A percentile compares a stretch with the other conserved stretches of the same genome.
Evolutionary conservation across 2,888 invertebrate species (phyloP).

Genomic region (Rotaria magnacalcarata): DNA sequence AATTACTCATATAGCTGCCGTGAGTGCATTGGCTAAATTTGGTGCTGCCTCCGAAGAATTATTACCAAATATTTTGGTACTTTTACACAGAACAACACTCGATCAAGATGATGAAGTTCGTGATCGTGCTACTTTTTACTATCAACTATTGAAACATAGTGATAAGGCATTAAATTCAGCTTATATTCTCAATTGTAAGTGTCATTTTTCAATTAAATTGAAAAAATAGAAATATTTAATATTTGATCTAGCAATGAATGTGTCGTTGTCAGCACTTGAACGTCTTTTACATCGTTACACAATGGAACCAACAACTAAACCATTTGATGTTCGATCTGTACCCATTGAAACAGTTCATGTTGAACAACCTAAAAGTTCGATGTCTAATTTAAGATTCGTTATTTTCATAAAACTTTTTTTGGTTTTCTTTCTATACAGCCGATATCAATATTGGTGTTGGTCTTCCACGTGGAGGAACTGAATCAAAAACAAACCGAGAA

Average conservation of each 20-base stretch:
- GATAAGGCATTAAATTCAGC: conserved; percentile 58
- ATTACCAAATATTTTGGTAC: conserved; percentile 66
- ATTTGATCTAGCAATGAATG: conserved; percentile 1
- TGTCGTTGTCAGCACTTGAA: background rate
- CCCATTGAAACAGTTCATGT: conserved; percentile 50
- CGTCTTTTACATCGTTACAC: conserved; percentile 70
- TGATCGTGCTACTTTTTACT: conserved; percentile 65
- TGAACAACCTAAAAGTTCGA: conserved; percentile 34
- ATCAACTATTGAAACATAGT: conserved; percentile 66
- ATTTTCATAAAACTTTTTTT: background rate
- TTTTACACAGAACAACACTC: conserved; percentile 62
- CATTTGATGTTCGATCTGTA: conserved; percentile 54
- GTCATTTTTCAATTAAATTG: no score
- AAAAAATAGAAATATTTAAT: no score
- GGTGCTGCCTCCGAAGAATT: conserved; percentile 76
- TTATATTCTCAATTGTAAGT: no score
- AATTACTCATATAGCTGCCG: conserved; percentile 69
- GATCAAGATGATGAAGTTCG: conserved; percentile 93
- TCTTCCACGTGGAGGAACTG: background rate
- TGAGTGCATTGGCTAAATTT: conserved; percentile 92
- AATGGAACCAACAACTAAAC: conserved; percentile 67
- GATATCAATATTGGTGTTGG: background rate
- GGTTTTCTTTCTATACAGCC: background rate
- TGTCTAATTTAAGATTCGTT: no score
- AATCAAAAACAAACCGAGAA: conserved; percentile 66